phyloP scores from a whole-genome alignment of 2,797 vertebrate genomes.

The Poeciliopsis turneri region DNA sequence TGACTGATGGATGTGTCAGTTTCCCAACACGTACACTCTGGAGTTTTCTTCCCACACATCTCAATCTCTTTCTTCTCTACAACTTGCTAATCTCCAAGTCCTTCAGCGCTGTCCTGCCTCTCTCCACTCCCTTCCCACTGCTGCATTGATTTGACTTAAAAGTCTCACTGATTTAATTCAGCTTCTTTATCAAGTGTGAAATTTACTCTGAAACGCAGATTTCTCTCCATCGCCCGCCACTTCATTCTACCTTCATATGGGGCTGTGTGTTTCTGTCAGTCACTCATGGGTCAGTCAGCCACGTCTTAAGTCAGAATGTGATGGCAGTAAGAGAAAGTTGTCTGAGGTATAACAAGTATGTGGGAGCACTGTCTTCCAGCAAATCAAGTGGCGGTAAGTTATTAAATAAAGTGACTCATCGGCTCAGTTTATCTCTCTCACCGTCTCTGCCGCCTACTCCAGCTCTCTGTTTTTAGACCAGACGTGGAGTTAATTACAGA shows the following conservation, averaged over 20 bases:
- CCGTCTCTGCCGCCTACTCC: constrained; percentile 17
- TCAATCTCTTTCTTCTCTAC: constrained; percentile 28
- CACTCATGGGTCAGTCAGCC: background rate
- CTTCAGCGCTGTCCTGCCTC: constrained; percentile 38
- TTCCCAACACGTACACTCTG: constrained; percentile 21
- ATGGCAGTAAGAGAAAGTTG: constrained; percentile 13
- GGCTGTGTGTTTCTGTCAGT: constrained; percentile 11
- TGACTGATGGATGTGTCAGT: constrained; percentile 48
- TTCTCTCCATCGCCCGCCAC: constrained; percentile 4
- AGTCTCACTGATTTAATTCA: constrained; percentile 56
- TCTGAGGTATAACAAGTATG: background rate
- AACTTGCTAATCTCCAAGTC: constrained; percentile 46
- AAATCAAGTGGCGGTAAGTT: constrained; percentile 13
- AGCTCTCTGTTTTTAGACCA: constrained; percentile 17
- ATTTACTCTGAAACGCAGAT: constrained; percentile 46
- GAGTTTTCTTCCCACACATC: constrained; percentile 11
- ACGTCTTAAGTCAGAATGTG: background rate
- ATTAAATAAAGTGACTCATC: constrained; percentile 18
- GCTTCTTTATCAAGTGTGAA: constrained; percentile 64
- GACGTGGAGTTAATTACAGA: constrained; percentile 41
- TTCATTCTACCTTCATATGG: background rate
- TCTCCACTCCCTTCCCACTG: constrained; percentile 26
- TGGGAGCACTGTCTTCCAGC: constrained; percentile 6
- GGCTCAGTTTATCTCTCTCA: constrained; percentile 17
- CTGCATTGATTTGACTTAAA: constrained; percentile 54